A percentile compares a stretch with the other conserved stretches of the same genome.
Evolutionary conservation across 2,113 vertebrate genomes (phyloP).

Genomic region (Tachysurus vachellii): DNA sequence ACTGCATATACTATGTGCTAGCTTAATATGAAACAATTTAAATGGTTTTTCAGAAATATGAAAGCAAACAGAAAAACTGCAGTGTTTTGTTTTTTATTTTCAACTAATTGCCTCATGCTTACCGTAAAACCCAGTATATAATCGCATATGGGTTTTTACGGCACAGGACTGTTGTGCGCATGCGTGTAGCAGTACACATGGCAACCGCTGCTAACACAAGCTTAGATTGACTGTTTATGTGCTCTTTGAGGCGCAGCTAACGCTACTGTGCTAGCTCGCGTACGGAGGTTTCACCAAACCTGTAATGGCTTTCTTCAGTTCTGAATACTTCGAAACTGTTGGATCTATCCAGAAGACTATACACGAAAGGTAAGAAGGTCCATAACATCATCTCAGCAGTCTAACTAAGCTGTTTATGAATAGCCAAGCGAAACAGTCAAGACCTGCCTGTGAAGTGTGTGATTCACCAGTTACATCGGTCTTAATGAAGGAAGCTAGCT

Average conservation of each 20-base stretch:
- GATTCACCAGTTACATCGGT: not conserved
- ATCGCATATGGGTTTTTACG: not conserved
- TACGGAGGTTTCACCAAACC: not conserved
- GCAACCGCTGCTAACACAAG: not conserved
- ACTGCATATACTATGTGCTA: not conserved
- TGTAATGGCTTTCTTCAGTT: slow-evolving; percentile 52
- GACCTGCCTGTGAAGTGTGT: not conserved
- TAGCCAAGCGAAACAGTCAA: not conserved
- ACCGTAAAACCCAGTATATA: not conserved
- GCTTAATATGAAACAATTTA: not conserved
- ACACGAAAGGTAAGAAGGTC: slow-evolving; percentile 61
- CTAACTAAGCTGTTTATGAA: not conserved
- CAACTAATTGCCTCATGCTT: not conserved
- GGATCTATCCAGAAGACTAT: slow-evolving; percentile 63
- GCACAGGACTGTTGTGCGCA: not conserved
- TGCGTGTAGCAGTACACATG: not conserved
- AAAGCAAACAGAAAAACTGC: not conserved
- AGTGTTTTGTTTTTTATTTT: too few relatives aligned
- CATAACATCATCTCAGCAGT: not conserved
- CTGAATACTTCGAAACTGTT: slow-evolving; percentile 66
- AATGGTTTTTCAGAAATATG: not conserved
- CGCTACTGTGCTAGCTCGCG: not conserved
- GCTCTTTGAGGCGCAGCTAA: not conserved
- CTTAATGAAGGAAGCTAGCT: not conserved
- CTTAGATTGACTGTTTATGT: not conserved